These are phyloP conservation scores for Troides aeacus DNA, from an alignment of 2,888 invertebrate species.

Conservation along the genomic window DNA sequence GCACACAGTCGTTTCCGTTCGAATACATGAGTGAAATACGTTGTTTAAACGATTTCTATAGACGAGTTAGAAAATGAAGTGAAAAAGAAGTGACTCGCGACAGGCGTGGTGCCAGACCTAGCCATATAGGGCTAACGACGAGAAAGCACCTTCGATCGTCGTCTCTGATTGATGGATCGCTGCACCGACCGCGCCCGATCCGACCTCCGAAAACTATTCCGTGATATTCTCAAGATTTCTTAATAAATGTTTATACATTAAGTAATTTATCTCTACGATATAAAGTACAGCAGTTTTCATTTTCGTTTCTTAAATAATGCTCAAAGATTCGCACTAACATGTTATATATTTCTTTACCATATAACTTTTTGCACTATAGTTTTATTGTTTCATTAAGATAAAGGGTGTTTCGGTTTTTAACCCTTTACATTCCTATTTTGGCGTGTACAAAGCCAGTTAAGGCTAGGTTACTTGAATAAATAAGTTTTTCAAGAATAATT, in stretches of 20 bases:
- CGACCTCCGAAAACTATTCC: constrained; percentile 21
- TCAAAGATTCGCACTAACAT: neutral
- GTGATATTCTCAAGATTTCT: neutral
- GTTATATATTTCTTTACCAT: neutral
- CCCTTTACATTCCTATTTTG: constrained; percentile 23
- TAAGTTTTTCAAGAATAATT: constrained; percentile 19
- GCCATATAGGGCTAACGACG: constrained; percentile 79
- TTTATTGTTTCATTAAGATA: constrained; percentile 23
- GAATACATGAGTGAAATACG: constrained; percentile 68
- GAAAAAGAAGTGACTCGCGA: constrained; percentile 74
- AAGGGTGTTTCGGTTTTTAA: constrained; percentile 17
- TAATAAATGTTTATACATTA: neutral
- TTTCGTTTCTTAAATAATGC: neutral
- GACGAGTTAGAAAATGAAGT: constrained; percentile 76
- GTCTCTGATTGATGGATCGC: constrained; percentile 72
- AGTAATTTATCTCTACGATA: neutral
- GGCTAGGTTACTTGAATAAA: constrained; percentile 17
- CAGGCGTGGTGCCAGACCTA: constrained; percentile 69
- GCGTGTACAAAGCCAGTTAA: constrained; percentile 9
- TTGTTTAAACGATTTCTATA: constrained; percentile 74
- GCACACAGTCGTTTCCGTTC: constrained; percentile 63
- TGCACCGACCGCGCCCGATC: constrained; percentile 34
- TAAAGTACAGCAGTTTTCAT: neutral
- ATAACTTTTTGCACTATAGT: constrained; percentile 18
- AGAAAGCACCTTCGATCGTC: constrained; percentile 74